phyloP scores from a whole-genome alignment of 2,797 vertebrate genomes.

The Catamblyrhynchus diadema region DNA sequence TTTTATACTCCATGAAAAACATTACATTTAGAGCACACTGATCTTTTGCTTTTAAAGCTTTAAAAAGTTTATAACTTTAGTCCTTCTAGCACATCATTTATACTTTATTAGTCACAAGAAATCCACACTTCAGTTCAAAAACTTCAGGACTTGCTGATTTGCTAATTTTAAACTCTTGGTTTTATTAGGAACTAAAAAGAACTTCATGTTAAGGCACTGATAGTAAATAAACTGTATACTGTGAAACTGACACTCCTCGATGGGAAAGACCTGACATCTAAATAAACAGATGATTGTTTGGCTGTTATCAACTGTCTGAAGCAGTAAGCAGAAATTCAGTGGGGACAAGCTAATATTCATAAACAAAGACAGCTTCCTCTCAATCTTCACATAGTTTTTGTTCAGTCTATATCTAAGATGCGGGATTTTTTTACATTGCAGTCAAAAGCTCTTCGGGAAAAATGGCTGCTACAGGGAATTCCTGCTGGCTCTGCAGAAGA shows the following conservation, averaged over 20 bases:
- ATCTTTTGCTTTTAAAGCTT: neutral
- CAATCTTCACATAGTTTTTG: neutral
- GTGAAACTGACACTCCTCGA: neutral
- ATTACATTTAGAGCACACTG: neutral
- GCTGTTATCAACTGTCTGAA: neutral
- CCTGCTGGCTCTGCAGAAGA: conserved; percentile 82
- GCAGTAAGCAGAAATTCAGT: neutral
- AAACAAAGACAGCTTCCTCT: neutral
- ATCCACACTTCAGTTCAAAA: neutral
- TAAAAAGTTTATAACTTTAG: neutral
- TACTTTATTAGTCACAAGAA: neutral
- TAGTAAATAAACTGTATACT: neutral
- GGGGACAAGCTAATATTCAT: neutral
- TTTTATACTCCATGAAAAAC: neutral
- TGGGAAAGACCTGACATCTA: neutral
- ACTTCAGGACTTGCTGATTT: neutral
- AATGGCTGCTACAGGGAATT: conserved; percentile 94
- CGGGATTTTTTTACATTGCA: conserved; percentile 52
- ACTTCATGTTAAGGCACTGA: neutral
- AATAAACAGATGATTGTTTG: neutral
- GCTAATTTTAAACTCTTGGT: neutral
- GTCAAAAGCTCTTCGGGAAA: conserved; percentile 96
- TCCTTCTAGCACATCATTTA: neutral
- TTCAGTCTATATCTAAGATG: neutral
- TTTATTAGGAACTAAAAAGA: neutral